Evolutionary conservation across 2,888 invertebrate species (phyloP).

Genomic region (Caenorhabditis sulstoni): DNA sequence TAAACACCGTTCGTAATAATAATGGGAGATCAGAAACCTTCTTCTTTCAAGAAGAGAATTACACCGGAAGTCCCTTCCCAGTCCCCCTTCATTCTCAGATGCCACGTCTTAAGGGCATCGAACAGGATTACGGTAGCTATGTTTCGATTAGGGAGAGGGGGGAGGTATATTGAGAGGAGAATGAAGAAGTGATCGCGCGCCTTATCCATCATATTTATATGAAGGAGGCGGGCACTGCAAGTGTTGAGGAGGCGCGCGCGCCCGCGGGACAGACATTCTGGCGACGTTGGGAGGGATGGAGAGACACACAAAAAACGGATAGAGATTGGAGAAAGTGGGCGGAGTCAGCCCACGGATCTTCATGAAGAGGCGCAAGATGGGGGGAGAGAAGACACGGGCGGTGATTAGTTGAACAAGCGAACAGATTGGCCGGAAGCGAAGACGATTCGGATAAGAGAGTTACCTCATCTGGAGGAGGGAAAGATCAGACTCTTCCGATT

Average conservation of each 20-base stretch:
- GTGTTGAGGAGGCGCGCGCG: conserved; percentile 1
- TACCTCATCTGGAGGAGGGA: not conserved
- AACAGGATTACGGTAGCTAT: conserved; percentile 19
- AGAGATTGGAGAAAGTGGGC: conserved; percentile 25
- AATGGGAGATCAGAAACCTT: conserved; percentile 28
- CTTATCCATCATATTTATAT: conserved; percentile 55
- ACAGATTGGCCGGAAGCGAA: conserved; percentile 42
- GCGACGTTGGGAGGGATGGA: conserved; percentile 7
- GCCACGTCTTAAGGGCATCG: conserved; percentile 18
- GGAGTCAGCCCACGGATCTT: conserved; percentile 20
- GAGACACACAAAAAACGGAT: conserved; percentile 21
- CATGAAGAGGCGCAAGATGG: conserved; percentile 32
- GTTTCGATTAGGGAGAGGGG: no score
- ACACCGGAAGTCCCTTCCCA: conserved; percentile 22
- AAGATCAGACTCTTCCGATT: conserved; percentile 5
- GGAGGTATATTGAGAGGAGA: not conserved
- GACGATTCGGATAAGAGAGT: conserved; percentile 26
- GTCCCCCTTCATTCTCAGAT: not conserved
- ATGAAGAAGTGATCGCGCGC: conserved; percentile 30
- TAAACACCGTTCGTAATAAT: conserved; percentile 10
- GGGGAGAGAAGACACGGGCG: conserved; percentile 26
- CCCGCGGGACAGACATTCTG: conserved; percentile 31
- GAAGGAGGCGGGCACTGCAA: conserved; percentile 25
- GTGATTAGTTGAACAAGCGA: conserved; percentile 59
- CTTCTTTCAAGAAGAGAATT: conserved; percentile 2